Evolutionary conservation across 1,140 invertebrate genomes (phyloP).

Genomic region (Helicorthomorpha holstii): DNA sequence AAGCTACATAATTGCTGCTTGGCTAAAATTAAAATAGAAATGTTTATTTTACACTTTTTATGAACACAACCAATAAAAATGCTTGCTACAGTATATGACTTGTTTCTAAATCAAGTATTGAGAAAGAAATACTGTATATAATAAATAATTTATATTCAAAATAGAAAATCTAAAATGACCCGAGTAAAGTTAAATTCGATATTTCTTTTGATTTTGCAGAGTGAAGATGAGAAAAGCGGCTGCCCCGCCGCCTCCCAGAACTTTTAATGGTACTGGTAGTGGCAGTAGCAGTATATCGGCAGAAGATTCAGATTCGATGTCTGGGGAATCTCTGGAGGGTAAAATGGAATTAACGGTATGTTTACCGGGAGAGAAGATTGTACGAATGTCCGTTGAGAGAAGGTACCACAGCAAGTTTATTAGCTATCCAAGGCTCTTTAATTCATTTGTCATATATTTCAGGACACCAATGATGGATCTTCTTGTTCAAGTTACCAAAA

Average conservation of each 20-base stretch:
- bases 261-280: constrained; percentile 24
- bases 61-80: too few species aligned
- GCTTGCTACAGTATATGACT: too few species aligned
- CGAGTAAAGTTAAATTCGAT: too few species aligned
- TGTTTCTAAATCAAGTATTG: too few species aligned
- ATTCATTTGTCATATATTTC: constrained; percentile 7
- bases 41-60: too few species aligned
- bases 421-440: neutral
- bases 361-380: constrained; percentile 41
- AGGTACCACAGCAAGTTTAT: constrained; percentile 32
- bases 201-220: too few species aligned
- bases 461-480: constrained; percentile 72
- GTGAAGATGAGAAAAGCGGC: constrained; percentile 29
- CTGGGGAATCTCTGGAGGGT: constrained; percentile 34
- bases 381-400: constrained; percentile 45
- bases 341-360: constrained; percentile 53
- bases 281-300: neutral
- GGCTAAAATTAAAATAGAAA: too few species aligned
- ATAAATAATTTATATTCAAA: too few species aligned
- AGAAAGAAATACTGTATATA: too few species aligned
- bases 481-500: constrained; percentile 52
- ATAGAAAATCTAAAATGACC: too few species aligned
- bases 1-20: too few species aligned
- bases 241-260: constrained; percentile 43
- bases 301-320: constrained; percentile 3